Percentiles rank a stretch among this genome's conserved stretches.
phyloP scores from a whole-genome alignment of 1,140 invertebrate species.

The Zaprionus nigranus region DNA sequence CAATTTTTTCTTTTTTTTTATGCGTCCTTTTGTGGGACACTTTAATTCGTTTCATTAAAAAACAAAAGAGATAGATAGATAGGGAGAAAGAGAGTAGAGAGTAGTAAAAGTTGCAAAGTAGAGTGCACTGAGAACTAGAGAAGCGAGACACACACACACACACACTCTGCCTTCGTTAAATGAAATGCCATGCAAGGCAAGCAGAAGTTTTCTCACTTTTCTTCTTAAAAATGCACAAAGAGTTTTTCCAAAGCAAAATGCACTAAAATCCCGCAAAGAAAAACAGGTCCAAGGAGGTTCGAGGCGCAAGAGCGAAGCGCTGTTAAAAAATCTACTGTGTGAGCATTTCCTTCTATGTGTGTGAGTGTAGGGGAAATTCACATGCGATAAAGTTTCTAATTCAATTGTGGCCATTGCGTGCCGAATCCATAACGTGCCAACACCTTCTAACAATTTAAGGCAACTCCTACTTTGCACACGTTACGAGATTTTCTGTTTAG shows the following conservation, averaged over 20 bases:
- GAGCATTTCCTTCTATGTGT: background rate
- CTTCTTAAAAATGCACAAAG: slow-evolving; percentile 68
- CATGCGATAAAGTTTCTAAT: slow-evolving; percentile 71
- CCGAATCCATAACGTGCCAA: slow-evolving; percentile 48
- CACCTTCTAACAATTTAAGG: slow-evolving; percentile 33
- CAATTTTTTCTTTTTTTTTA: slow-evolving; percentile 1
- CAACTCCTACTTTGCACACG: background rate
- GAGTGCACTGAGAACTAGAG: background rate
- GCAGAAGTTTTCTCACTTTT: slow-evolving; percentile 42
- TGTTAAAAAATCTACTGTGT: slow-evolving; percentile 51
- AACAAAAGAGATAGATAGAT: background rate
- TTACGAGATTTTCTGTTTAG: slow-evolving; percentile 1
- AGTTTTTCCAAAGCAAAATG: slow-evolving; percentile 42
- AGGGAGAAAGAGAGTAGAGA: background rate
- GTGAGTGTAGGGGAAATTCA: slow-evolving; percentile 31
- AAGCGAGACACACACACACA: slow-evolving; percentile 13
- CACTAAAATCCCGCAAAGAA: slow-evolving; percentile 30
- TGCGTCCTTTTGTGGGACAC: slow-evolving; percentile 14
- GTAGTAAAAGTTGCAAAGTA: slow-evolving; percentile 1
- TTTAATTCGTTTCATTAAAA: slow-evolving; percentile 13
- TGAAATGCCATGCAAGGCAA: slow-evolving; percentile 20
- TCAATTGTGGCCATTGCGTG: slow-evolving; percentile 65
- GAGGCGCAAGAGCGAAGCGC: background rate
- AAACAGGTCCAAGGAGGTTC: slow-evolving; percentile 1
- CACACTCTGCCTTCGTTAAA: slow-evolving; percentile 36